A percentile compares a stretch with the other conserved stretches of the same genome.
Evolutionary conservation across 2,888 invertebrate genomes (phyloP).

Genomic region (Xiphydria camelus): DNA sequence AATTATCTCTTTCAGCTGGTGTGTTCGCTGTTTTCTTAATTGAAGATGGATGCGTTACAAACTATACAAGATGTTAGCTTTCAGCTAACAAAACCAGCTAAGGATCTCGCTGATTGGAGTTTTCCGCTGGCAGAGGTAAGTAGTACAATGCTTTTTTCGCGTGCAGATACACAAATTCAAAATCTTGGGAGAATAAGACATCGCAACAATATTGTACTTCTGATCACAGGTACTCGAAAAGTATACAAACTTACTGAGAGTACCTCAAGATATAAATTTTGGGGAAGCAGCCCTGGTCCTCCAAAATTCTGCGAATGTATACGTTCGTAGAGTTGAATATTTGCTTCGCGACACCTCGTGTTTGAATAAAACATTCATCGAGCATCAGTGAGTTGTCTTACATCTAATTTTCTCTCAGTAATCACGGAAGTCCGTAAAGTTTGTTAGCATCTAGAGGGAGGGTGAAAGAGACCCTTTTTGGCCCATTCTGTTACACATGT

Average conservation of each 20-base stretch:
- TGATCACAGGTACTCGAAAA: slow-evolving; percentile 41
- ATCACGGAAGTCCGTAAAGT: not conserved
- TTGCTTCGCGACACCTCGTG: slow-evolving; percentile 58
- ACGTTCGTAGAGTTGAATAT: slow-evolving; percentile 74
- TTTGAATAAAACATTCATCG: slow-evolving; percentile 54
- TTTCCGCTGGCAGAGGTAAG: slow-evolving; percentile 48
- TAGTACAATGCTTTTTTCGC: too few species aligned
- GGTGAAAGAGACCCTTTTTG: too few species aligned
- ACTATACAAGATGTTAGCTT: slow-evolving; percentile 37
- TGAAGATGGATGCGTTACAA: slow-evolving; percentile 33
- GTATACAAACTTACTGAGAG: slow-evolving; percentile 38
- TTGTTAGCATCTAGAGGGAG: not conserved
- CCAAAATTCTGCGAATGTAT: slow-evolving; percentile 73
- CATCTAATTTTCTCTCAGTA: too few species aligned
- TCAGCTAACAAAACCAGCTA: slow-evolving; percentile 43
- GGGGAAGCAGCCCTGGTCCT: slow-evolving; percentile 77
- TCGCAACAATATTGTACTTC: not conserved
- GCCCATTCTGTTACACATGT: too few species aligned
- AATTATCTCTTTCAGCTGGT: too few species aligned
- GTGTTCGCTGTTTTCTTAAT: not conserved
- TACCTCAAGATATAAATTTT: slow-evolving; percentile 62
- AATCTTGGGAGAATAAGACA: too few species aligned
- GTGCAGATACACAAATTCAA: too few species aligned
- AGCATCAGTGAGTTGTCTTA: slow-evolving; percentile 29
- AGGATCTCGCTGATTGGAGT: slow-evolving; percentile 47